Conservation (phyloP, 2,888 invertebrate genomes). For the Caenorhabditis auriculariae region DNA sequence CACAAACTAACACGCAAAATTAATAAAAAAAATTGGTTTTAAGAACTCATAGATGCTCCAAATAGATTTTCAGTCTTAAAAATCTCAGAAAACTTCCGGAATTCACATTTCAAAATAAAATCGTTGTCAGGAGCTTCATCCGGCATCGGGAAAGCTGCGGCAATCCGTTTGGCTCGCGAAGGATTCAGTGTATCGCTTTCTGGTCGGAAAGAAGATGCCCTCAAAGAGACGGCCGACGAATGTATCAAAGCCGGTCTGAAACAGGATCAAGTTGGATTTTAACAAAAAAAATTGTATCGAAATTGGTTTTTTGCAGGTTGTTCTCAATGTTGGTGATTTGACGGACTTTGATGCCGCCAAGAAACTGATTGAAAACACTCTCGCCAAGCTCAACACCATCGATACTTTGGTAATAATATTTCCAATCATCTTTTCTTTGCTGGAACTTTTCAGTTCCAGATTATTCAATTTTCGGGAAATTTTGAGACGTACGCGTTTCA, state of each 20-base stretch:
- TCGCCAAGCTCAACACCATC: conserved; percentile 51
- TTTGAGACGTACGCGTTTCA: too few species aligned
- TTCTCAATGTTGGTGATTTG: conserved; percentile 65
- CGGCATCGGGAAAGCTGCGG: conserved; percentile 56
- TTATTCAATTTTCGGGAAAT: too few species aligned
- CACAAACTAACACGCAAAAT: too few species aligned
- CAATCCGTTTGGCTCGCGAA: conserved; percentile 51
- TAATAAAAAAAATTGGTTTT: too few species aligned
- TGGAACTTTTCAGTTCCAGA: too few species aligned
- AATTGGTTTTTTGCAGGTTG: conserved; percentile 52
- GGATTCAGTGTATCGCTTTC: conserved; percentile 49
- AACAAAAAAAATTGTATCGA: neutral
- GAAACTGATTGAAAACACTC: conserved; percentile 43
- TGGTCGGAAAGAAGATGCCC: conserved; percentile 50
- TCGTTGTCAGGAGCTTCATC: conserved; percentile 53
- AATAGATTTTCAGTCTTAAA: too few species aligned
- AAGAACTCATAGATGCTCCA: too few species aligned
- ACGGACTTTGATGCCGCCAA: conserved; percentile 40
- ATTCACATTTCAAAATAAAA: too few species aligned
- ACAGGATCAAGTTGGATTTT: conserved; percentile 19
- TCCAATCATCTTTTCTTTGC: neutral
- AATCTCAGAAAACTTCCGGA: too few species aligned
- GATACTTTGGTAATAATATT: conserved; percentile 45
- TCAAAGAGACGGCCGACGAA: conserved; percentile 37
- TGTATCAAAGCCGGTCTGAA: conserved; percentile 34